Conservation (phyloP, 30 jellyfish, hydroid and myxozoan species). For the Cassiopea andromeda region DNA sequence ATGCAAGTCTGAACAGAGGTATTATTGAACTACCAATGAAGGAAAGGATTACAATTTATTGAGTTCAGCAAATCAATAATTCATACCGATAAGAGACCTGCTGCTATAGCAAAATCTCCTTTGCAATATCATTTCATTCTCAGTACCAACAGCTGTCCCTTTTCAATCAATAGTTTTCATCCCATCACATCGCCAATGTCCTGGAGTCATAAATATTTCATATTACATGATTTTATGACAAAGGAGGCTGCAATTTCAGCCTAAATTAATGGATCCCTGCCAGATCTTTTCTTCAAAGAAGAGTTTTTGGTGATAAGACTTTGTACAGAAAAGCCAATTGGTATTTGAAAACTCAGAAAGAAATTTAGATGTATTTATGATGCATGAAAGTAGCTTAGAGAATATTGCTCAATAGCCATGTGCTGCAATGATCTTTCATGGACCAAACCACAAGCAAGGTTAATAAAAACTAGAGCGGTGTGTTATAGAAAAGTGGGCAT, state of each 20-base stretch:
- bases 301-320: too few relatives aligned
- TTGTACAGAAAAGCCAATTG: too few relatives aligned
- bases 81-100: constrained; percentile 6
- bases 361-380: too few relatives aligned
- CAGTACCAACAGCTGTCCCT: constrained; percentile 3
- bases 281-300: not conserved
- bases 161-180: not conserved
- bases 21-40: not conserved
- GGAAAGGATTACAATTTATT: not conserved
- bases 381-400: too few relatives aligned
- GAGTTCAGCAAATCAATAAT: not conserved
- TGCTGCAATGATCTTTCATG: too few relatives aligned
- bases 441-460: too few relatives aligned
- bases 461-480: too few relatives aligned
- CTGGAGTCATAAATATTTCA: not conserved
- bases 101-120: constrained; percentile 8
- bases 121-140: not conserved
- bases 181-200: not conserved
- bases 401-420: too few relatives aligned
- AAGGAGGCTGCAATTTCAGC: not conserved
- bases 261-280: not conserved
- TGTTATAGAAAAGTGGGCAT: too few relatives aligned
- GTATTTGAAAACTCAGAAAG: too few relatives aligned
- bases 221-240: not conserved
- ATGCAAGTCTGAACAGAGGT: not conserved